Conservation (phyloP, 2,797 vertebrate genomes). For the Tenualosa thibaudeaui region DNA sequence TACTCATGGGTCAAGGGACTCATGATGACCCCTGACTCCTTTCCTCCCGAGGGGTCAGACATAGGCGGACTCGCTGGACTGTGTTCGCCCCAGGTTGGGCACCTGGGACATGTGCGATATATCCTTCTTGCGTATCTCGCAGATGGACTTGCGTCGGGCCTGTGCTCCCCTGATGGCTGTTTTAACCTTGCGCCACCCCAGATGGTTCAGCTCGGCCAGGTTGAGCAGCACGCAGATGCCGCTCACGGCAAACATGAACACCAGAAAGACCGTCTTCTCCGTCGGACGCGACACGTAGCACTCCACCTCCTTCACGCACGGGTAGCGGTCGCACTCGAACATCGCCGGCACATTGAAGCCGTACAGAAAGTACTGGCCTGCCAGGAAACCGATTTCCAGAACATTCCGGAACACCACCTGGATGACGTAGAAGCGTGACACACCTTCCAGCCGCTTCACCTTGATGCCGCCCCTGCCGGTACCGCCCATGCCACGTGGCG, state of each 20-base stretch:
- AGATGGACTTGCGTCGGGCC: slow-evolving; percentile 82
- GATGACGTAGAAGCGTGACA: slow-evolving; percentile 88
- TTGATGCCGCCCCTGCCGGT: slow-evolving; percentile 77
- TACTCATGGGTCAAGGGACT: background rate
- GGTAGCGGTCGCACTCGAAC: slow-evolving; percentile 87
- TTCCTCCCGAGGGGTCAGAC: slow-evolving; percentile 70
- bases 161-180: slow-evolving; percentile 81
- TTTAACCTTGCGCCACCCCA: slow-evolving; percentile 89
- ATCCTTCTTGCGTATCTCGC: slow-evolving; percentile 82
- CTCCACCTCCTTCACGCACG: slow-evolving; percentile 88
- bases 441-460: slow-evolving; percentile 80
- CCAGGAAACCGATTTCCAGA: slow-evolving; percentile 85
- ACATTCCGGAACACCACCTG: slow-evolving; percentile 89
- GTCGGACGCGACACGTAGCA: slow-evolving; percentile 90
- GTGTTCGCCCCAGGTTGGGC: slow-evolving; percentile 83
- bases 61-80: slow-evolving; percentile 88
- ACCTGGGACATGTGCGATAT: slow-evolving; percentile 75
- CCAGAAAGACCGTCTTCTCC: slow-evolving; percentile 88
- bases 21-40: background rate
- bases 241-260: slow-evolving; percentile 92
- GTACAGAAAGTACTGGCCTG: slow-evolving; percentile 88
- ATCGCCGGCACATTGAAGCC: slow-evolving; percentile 86
- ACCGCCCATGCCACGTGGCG: slow-evolving; percentile 65
- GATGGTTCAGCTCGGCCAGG: slow-evolving; percentile 89
- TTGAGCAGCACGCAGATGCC: slow-evolving; percentile 90